Evolutionary conservation across 2,888 invertebrate genomes (phyloP).

Genomic region (Parnassius smintheus): DNA sequence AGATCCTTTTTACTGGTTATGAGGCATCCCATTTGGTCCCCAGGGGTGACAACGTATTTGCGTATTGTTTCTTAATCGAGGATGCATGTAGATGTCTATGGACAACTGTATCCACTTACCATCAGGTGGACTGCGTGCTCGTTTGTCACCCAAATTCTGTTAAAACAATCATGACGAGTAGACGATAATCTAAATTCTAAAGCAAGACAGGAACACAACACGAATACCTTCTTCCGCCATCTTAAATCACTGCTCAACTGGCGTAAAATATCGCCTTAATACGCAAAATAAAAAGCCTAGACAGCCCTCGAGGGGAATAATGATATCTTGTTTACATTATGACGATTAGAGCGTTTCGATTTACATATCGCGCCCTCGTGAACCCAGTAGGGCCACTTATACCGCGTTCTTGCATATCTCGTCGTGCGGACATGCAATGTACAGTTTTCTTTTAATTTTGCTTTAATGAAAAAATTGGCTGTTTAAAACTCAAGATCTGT

Average conservation of each 20-base stretch:
- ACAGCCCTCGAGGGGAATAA: constrained; percentile 5
- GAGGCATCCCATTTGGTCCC: no score
- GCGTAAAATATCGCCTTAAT: constrained; percentile 15
- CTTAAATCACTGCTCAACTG: background rate
- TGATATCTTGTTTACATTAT: constrained; percentile 21
- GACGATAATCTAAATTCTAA: no score
- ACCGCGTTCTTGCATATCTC: constrained; percentile 1
- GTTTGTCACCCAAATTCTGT: no score
- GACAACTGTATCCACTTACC: no score
- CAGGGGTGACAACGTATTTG: no score
- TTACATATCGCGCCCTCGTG: constrained; percentile 16
- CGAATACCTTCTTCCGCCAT: no score
- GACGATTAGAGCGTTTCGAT: constrained; percentile 24
- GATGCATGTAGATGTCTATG: no score
- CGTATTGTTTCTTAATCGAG: no score
- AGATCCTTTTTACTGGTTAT: no score
- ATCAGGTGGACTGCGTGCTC: no score
- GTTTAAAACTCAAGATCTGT: background rate
- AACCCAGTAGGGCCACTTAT: constrained; percentile 16
- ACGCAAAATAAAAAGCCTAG: constrained; percentile 8
- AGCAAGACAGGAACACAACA: no score
- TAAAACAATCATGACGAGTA: no score
- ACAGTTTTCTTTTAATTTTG: constrained; percentile 8
- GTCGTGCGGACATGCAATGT: constrained; percentile 4
- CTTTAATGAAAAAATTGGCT: constrained; percentile 6